Base-by-base conservation (phyloP, 2,113 vertebrate species). In the Meriones unguiculatus region DNA sequence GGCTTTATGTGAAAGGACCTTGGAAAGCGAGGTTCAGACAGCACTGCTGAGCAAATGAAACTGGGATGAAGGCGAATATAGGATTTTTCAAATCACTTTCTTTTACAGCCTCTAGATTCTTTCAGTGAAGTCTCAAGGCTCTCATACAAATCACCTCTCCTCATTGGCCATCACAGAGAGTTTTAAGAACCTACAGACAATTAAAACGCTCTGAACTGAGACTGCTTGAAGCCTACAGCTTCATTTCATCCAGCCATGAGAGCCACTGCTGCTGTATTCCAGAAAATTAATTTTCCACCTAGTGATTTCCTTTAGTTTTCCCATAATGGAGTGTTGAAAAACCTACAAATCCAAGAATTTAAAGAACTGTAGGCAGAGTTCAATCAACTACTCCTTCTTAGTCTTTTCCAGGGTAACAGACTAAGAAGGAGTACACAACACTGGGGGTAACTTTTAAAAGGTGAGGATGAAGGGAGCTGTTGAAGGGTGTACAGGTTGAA, bases 221-320 rank as follows among this genome's bases (percentile, higher is more conserved):
- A 96, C 96, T 70, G n/a, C 89, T 87, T 80, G 88, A 93, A 93
- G 73, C 93, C 90, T 94, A 73, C 25, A 91, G 95, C 95, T 97
- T 94, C 93, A 96, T 94, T 94, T 94, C 87, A 94, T 54, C 64
- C 87, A 91, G 70, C 87, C 84, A 88, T 54, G 80, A 93, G 94
- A 95, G 90, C 84, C 84, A 76, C 87, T 62, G 70, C 93, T 85
- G 93, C 90, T 95, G 46, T 72, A 94, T 94, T 87, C 95, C 87
- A 96, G 90, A 95, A 96, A 98, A 96, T 97, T 98, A 96, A 98
- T 97, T 97, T 97, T 97, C 96, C 87, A 96, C 96, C 84, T 87
- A 87, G 92, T 96, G 96, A 62, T 96, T 97, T 97, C 92, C 95
- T 96, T 98, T 97, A 95, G 92, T 96, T 97, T 97, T 88, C 92